A percentile compares a stretch with the other conserved stretches of the same genome.
These are phyloP conservation scores for Neoaliturus tenellus DNA, from an alignment of 2,888 invertebrate genomes.

Conservation along the genomic window DNA sequence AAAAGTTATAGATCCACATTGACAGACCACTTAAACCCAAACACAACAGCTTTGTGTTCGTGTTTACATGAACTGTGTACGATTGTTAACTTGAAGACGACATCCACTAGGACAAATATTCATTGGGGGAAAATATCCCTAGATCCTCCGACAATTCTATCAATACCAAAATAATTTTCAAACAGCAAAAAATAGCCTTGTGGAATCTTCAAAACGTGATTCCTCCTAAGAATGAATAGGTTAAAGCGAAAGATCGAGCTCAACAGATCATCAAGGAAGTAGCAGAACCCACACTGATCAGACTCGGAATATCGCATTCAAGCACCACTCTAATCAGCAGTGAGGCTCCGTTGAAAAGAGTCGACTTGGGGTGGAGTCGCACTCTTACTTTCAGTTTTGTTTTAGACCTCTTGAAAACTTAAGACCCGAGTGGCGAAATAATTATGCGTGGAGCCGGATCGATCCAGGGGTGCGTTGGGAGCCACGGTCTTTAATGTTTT, in stretches of 20 bases:
- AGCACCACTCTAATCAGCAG: slow-evolving; percentile 1
- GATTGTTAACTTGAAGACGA: no score
- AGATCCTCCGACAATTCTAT: no score
- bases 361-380: neutral
- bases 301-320: neutral
- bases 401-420: slow-evolving; percentile 17
- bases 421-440: slow-evolving; percentile 15
- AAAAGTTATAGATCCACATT: no score
- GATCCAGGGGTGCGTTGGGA: neutral
- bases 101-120: no score
- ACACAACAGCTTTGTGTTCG: no score
- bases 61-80: no score
- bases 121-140: no score
- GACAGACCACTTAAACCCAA: no score
- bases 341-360: neutral
- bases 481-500: slow-evolving; percentile 9
- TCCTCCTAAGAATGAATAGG: no score
- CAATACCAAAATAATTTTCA: no score
- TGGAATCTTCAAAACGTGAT: no score
- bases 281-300: neutral
- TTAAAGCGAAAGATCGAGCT: slow-evolving; percentile 6
- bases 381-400: neutral
- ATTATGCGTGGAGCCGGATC: slow-evolving; percentile 32
- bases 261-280: neutral
- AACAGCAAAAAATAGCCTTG: no score